Evolutionary conservation across 2,888 invertebrate genomes (phyloP).

Genomic region (Aspidapion aeneum): DNA sequence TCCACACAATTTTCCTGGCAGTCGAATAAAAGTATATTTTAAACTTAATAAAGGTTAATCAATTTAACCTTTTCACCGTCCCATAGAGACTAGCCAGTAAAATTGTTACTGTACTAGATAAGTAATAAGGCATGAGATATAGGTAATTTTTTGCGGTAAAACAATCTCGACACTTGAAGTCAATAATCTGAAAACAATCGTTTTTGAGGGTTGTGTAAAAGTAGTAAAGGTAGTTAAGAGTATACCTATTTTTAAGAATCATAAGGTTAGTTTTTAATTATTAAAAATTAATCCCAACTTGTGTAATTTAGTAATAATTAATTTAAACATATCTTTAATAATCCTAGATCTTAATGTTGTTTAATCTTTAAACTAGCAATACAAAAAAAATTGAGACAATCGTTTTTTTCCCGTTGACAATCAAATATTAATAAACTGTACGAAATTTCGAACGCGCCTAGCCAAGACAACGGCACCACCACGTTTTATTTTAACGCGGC

Average conservation of each 20-base stretch:
- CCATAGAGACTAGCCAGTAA: not conserved
- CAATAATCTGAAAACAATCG: conserved; percentile 12
- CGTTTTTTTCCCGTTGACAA: not conserved
- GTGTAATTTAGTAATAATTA: not conserved
- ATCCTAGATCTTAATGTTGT: conserved; percentile 18
- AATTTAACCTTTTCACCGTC: not conserved
- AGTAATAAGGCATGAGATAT: not conserved
- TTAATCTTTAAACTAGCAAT: too few relatives aligned
- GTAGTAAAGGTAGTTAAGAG: too few relatives aligned
- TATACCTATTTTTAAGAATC: too few relatives aligned
- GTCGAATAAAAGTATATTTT: not conserved
- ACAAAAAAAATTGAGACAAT: not conserved
- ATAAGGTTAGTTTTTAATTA: too few relatives aligned
- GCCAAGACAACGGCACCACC: conserved; percentile 39
- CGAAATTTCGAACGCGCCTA: conserved; percentile 24
- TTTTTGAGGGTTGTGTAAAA: conserved; percentile 5
- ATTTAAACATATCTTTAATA: conserved; percentile 16
- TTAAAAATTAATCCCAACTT: too few relatives aligned
- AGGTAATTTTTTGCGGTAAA: conserved; percentile 12
- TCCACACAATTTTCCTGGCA: not conserved
- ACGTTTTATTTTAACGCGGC: conserved; percentile 50
- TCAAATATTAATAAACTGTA: conserved; percentile 3
- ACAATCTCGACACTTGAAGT: conserved; percentile 22
- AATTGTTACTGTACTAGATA: not conserved
- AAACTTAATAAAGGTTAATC: not conserved